Conservation (phyloP, 1,140 invertebrate species). For the Brachionus paranguensis region DNA sequence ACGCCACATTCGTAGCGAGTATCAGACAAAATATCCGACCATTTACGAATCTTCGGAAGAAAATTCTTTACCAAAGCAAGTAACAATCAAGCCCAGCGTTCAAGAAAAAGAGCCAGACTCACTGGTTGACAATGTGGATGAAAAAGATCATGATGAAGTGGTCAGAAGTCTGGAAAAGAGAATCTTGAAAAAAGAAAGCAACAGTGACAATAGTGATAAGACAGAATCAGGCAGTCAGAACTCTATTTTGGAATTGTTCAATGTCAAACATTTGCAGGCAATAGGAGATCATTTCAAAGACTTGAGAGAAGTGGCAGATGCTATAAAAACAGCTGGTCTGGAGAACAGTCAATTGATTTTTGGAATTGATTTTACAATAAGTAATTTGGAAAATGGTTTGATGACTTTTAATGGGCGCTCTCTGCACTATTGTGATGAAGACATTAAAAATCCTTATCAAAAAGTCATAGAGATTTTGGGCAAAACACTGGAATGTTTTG, state of each 20-base stretch:
- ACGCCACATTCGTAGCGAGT: background rate
- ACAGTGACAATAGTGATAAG: background rate
- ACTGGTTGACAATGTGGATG: background rate
- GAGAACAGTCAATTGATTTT: slow-evolving; percentile 34
- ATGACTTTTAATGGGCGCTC: slow-evolving; percentile 33
- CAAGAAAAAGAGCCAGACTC: background rate
- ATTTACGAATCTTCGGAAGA: slow-evolving; percentile 9
- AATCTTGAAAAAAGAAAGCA: background rate
- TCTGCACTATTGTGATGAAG: slow-evolving; percentile 28
- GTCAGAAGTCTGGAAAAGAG: background rate
- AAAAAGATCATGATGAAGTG: background rate
- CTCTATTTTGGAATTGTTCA: slow-evolving; percentile 6
- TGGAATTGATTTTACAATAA: slow-evolving; percentile 41
- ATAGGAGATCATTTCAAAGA: slow-evolving; percentile 27
- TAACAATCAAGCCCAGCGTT: background rate
- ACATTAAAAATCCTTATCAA: slow-evolving; percentile 40
- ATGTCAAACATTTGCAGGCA: slow-evolving; percentile 8
- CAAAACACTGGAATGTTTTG: slow-evolving; percentile 57
- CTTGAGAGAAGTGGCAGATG: slow-evolving; percentile 14
- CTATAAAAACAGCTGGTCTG: slow-evolving; percentile 26
- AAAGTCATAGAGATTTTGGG: slow-evolving; percentile 57
- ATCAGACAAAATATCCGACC: slow-evolving; percentile 20
- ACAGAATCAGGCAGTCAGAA: slow-evolving; percentile 33
- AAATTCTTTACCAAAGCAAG: background rate
- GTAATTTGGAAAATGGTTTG: slow-evolving; percentile 40